A percentile compares a stretch with the other conserved stretches of the same genome.
Conservation (phyloP, 2,888 invertebrate species). For the Drymonia ruficornis region DNA sequence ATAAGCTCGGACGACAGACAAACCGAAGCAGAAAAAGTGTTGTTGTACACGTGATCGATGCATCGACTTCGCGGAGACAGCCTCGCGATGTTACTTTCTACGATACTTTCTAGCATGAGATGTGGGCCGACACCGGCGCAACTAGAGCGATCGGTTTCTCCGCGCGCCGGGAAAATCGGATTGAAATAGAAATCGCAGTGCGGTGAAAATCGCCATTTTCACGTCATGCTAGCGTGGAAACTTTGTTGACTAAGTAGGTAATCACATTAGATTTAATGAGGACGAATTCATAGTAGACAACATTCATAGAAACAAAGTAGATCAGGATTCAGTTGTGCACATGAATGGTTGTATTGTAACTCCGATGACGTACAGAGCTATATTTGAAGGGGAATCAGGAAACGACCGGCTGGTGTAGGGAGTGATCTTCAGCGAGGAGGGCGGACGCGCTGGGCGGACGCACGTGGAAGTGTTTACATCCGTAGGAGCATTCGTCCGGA, state of each 20-base stretch:
- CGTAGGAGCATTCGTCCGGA: conserved; percentile 52
- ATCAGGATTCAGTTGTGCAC: no score
- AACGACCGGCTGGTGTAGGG: conserved; percentile 35
- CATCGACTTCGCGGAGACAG: conserved; percentile 71
- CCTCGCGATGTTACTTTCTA: conserved; percentile 82
- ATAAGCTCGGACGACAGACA: conserved; percentile 42
- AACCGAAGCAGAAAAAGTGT: conserved; percentile 63
- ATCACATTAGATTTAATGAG: conserved; percentile 10
- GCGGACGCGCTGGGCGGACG: conserved; percentile 55
- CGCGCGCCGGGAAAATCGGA: conserved; percentile 81
- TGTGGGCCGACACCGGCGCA: conserved; percentile 79
- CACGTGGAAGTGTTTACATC: conserved; percentile 79
- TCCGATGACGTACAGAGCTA: conserved; percentile 21
- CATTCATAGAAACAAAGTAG: no score
- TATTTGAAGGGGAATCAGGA: conserved; percentile 35
- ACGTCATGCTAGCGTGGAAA: conserved; percentile 71
- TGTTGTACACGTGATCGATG: conserved; percentile 70
- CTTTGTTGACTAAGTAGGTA: conserved; percentile 29
- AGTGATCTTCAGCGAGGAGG: conserved; percentile 46
- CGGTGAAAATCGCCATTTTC: conserved; percentile 79
- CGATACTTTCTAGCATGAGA: conserved; percentile 84
- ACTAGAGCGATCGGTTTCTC: conserved; percentile 84
- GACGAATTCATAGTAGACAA: no score
- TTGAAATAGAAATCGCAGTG: conserved; percentile 83
- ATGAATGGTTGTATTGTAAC: conserved; percentile 11